Evolutionary conservation across 2,113 vertebrate species (phyloP), one percentile per base, ranked within the genome.

Genomic region (Chloropsis cyanopogon): DNA sequence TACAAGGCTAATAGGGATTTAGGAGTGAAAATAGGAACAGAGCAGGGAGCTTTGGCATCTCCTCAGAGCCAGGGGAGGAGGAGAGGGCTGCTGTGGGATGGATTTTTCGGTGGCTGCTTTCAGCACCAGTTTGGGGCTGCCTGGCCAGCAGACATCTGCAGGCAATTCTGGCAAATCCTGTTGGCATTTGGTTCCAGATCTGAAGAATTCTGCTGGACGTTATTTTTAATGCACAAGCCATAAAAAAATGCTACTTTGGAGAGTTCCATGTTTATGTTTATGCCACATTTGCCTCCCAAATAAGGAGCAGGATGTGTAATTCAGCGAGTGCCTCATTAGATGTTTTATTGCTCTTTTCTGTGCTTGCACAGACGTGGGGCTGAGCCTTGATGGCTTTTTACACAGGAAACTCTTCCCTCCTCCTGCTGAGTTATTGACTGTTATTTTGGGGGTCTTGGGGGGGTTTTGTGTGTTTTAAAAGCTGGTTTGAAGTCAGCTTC

Each of bases 101-200:
- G 86, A n/a, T 86, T 91, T 94, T 88, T 39, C 69, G 47, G 78
- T 37, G 79, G 72, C 77, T 85, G 61, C 29, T 20, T 73, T 52
- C 41, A 93, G 37, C 89, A 22, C 6, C 90, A 28, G 33, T 79
- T 57, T 72, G 78, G 69, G 47, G 5, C 61, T 84, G 78, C 81
- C 72, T 46, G 76, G 86, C 92, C 75, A 89, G 83, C 66, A 86
- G 78, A 82, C 92, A 95, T 82, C 92, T 95, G 92, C 93, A 89
- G 82, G 4, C 44, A 75, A 9, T 95, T 83, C 77, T 79, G 95
- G 82, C 89, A 92, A 64, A 88, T 66, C 35, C 76, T 33, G 5
- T 72, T 47, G 90, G 44, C 80, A 39, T 65, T 92, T 28, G 85
- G 21, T 82, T 69, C 76, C 24, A 6, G 53, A 41, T 29, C 79